Conservation (phyloP, 1,140 invertebrate species). For the Matsumurasca onukii region DNA sequence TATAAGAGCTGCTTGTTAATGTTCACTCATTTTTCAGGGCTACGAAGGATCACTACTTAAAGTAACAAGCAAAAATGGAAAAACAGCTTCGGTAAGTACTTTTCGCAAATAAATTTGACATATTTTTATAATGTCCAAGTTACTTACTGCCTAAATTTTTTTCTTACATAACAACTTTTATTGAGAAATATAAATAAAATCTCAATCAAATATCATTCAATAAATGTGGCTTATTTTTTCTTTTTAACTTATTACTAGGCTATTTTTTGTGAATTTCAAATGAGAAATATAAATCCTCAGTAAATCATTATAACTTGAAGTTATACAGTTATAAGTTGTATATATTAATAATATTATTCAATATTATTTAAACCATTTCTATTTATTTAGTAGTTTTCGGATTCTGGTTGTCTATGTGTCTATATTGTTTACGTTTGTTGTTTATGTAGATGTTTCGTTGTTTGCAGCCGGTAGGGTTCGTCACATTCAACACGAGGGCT, state of each 20-base stretch:
- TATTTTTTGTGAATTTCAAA: too few species aligned
- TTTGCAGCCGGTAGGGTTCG: constrained; percentile 97
- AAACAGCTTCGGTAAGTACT: constrained; percentile 95
- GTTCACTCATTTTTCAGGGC: constrained; percentile 76
- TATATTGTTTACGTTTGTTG: background rate
- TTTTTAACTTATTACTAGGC: too few species aligned
- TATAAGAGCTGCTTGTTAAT: too few species aligned
- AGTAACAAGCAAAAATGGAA: constrained; percentile 99
- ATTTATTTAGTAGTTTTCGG: background rate
- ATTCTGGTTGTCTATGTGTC: background rate
- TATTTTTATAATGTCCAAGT: background rate
- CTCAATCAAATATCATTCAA: too few species aligned
- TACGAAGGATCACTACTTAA: constrained; percentile 98
- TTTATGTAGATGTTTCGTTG: background rate
- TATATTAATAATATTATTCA: background rate
- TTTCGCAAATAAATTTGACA: too few species aligned
- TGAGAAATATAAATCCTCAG: too few species aligned
- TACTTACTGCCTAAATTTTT: background rate
- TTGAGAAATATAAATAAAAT: too few species aligned
- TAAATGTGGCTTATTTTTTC: too few species aligned
- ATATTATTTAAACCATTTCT: background rate
- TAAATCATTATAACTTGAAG: too few species aligned
- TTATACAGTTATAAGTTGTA: too few species aligned
- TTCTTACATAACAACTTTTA: too few species aligned
- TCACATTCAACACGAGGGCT: constrained; percentile 95